Evolutionary conservation across 2,888 invertebrate species (phyloP).

Genomic region (Scotopteryx bipunctaria): DNA sequence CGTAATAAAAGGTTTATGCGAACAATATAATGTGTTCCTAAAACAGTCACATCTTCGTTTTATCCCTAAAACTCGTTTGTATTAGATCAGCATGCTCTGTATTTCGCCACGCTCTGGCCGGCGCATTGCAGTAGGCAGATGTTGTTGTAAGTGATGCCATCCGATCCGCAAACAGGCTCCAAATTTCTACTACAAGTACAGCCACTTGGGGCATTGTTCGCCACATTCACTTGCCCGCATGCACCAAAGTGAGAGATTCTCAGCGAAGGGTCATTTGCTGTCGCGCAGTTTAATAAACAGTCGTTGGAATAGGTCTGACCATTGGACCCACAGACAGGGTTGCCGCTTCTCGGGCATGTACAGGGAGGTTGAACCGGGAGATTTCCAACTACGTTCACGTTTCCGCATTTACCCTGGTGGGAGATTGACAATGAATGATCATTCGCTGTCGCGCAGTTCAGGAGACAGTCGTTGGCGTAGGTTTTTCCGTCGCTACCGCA

Average conservation of each 20-base stretch:
- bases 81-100: constrained; percentile 34
- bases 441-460: constrained; percentile 4
- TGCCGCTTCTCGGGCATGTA: constrained; percentile 25
- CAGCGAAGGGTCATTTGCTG: constrained; percentile 24
- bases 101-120: constrained; percentile 26
- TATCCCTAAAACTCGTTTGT: constrained; percentile 14
- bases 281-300: constrained; percentile 73
- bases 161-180: constrained; percentile 52
- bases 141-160: constrained; percentile 84
- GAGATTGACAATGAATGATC: neutral
- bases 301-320: constrained; percentile 85
- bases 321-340: constrained; percentile 60
- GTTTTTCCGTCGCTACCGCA: constrained; percentile 5
- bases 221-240: constrained; percentile 24
- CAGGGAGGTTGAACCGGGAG: constrained; percentile 16
- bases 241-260: constrained; percentile 29
- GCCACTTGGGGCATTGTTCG: neutral
- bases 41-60: constrained; percentile 8
- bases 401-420: neutral
- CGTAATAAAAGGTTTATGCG: too few relatives aligned
- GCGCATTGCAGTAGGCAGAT: constrained; percentile 85
- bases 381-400: neutral
- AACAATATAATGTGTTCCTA: too few relatives aligned
- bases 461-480: neutral
- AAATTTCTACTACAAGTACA: constrained; percentile 36